A percentile compares a stretch with the other conserved stretches of the same genome.
phyloP scores from a whole-genome alignment of 30 jellyfish, hydroid and myxozoan genomes.

The Cassiopea xamachana region DNA sequence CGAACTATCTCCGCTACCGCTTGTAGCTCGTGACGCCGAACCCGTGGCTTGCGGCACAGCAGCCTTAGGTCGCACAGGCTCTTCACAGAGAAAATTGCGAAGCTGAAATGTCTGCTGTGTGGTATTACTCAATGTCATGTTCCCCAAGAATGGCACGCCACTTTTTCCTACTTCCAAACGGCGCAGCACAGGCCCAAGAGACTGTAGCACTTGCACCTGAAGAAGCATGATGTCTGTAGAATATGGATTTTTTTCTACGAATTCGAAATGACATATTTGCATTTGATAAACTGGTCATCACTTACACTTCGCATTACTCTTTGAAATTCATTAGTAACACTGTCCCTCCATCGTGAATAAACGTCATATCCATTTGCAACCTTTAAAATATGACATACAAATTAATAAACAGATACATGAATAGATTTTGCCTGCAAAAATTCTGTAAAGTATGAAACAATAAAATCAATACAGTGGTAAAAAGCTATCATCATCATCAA shows the following conservation, averaged over 20 bases:
- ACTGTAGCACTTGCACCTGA: constrained; percentile 50
- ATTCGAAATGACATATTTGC: too few species aligned
- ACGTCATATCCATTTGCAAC: constrained; percentile 22
- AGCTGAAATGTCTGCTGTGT: constrained; percentile 24
- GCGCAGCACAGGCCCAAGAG: constrained; percentile 59
- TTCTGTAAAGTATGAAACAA: too few species aligned
- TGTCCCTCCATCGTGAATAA: constrained; percentile 32
- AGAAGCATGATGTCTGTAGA: background rate
- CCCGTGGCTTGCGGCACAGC: background rate
- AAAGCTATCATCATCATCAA: too few species aligned
- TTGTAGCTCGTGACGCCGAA: background rate
- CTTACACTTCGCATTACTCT: constrained; percentile 47
- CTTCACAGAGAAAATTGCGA: constrained; percentile 49
- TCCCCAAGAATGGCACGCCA: constrained; percentile 5
- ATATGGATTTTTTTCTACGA: background rate
- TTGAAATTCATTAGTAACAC: constrained; percentile 17
- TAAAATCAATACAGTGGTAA: too few species aligned
- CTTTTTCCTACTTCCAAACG: constrained; percentile 30
- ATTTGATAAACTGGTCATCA: background rate
- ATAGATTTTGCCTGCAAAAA: too few species aligned
- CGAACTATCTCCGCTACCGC: background rate
- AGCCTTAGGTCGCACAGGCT: background rate
- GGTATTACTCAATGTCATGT: background rate
- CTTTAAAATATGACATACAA: background rate
- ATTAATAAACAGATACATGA: too few species aligned